phyloP scores from a whole-genome alignment of 2,888 invertebrate species.

The Morinoia aosen region DNA sequence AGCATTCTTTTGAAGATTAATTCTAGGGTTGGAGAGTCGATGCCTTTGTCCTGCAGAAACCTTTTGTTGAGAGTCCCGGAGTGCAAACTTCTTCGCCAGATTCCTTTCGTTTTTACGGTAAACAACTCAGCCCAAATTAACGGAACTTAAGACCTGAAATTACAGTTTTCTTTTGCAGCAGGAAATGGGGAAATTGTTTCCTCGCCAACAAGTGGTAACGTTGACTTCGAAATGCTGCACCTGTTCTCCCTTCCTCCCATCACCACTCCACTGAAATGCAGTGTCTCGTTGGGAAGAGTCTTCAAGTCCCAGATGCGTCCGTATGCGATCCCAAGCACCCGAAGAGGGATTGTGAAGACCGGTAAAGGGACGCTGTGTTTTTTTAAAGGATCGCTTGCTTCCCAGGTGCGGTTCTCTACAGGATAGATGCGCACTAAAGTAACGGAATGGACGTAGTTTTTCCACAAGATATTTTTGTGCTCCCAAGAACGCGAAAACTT shows the following conservation, averaged over 20 bases:
- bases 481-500: background rate
- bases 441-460: background rate
- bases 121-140: background rate
- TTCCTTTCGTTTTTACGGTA: background rate
- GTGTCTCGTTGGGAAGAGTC: background rate
- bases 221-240: background rate
- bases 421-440: background rate
- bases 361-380: background rate
- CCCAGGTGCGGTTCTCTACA: background rate
- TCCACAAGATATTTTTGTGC: background rate
- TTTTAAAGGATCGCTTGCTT: background rate
- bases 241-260: too few relatives aligned
- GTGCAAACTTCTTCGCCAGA: background rate
- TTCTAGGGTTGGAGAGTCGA: background rate
- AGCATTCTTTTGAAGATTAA: background rate
- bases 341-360: background rate
- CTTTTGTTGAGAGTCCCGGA: background rate
- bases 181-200: background rate
- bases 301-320: background rate
- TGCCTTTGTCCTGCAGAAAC: background rate
- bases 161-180: background rate
- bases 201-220: background rate
- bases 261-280: background rate
- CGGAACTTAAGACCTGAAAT: background rate
- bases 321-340: background rate